Conservation (phyloP, 2,797 vertebrate genomes). For the Notamacropus eugenii region DNA sequence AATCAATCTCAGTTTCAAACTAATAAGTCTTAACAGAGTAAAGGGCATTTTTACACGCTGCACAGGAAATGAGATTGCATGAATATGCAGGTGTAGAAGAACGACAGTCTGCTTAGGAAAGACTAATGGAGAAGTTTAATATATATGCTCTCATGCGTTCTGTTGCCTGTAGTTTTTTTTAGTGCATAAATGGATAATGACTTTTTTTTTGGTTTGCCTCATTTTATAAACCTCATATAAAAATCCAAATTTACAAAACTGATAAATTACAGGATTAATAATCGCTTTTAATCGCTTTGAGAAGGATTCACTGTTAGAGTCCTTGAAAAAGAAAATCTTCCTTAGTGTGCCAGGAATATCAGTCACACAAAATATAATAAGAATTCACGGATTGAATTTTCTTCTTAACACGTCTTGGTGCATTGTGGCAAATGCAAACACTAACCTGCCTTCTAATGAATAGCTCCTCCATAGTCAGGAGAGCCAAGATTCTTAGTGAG, state of each 20-base stretch:
- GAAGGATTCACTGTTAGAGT: neutral
- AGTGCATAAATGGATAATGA: fast-evolving
- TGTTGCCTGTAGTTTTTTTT: neutral
- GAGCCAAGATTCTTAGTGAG: neutral
- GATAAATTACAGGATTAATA: fast-evolving
- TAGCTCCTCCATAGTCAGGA: neutral
- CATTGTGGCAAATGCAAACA: neutral
- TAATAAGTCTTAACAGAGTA: neutral
- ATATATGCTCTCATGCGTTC: fast-evolving
- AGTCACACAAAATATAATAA: neutral
- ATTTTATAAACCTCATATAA: fast-evolving
- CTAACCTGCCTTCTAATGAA: neutral
- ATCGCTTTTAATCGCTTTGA: neutral
- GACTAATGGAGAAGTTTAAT: neutral
- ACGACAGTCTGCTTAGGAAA: fast-evolving
- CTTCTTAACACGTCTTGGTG: neutral
- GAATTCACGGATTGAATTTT: neutral
- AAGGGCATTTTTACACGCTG: neutral
- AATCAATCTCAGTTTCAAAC: neutral
- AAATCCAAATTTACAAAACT: neutral
- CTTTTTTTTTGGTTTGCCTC: fast-evolving
- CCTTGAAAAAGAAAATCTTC: neutral
- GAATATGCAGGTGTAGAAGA: neutral
- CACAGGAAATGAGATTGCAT: neutral
- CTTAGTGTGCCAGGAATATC: neutral